Percentiles rank a stretch among this genome's conserved stretches.
Conservation (phyloP, 2,797 vertebrate species). For the Lophius americanus region DNA sequence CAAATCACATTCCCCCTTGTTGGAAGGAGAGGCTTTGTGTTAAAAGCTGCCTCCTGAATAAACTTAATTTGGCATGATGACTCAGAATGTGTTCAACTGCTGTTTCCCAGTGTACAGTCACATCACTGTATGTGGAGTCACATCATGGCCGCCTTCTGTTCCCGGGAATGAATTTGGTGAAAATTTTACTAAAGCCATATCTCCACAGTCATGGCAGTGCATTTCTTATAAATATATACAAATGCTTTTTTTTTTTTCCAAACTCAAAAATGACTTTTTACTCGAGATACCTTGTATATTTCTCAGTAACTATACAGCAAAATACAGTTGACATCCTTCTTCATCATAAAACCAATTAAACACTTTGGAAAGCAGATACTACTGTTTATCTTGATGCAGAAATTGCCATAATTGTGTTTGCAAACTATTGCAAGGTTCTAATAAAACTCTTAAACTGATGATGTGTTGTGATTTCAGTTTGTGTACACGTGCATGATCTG, state of each 20-base stretch:
- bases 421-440: slow-evolving; percentile 95
- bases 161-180: slow-evolving; percentile 61
- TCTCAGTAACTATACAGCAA: slow-evolving; percentile 91
- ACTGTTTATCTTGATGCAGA: slow-evolving; percentile 96
- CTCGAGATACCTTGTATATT: slow-evolving; percentile 84
- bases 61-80: slow-evolving; percentile 44
- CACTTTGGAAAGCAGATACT: slow-evolving; percentile 86
- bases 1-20: neutral
- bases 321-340: slow-evolving; percentile 84
- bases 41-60: slow-evolving; percentile 29
- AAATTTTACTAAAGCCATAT: slow-evolving; percentile 91
- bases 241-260: slow-evolving; percentile 56
- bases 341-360: slow-evolving; percentile 79
- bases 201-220: slow-evolving; percentile 85
- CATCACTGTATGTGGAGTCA: slow-evolving; percentile 59
- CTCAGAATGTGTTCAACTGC: slow-evolving; percentile 53
- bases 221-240: slow-evolving; percentile 77
- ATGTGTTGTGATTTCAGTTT: slow-evolving; percentile 29
- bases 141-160: slow-evolving; percentile 55
- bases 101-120: slow-evolving; percentile 47
- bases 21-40: slow-evolving; percentile 3
- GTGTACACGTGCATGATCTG: neutral
- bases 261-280: slow-evolving; percentile 77
- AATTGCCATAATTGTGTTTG: slow-evolving; percentile 95
- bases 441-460: slow-evolving; percentile 87